Conservation (phyloP, 2,113 vertebrate genomes). For the Hippocampus mohnikei region DNA sequence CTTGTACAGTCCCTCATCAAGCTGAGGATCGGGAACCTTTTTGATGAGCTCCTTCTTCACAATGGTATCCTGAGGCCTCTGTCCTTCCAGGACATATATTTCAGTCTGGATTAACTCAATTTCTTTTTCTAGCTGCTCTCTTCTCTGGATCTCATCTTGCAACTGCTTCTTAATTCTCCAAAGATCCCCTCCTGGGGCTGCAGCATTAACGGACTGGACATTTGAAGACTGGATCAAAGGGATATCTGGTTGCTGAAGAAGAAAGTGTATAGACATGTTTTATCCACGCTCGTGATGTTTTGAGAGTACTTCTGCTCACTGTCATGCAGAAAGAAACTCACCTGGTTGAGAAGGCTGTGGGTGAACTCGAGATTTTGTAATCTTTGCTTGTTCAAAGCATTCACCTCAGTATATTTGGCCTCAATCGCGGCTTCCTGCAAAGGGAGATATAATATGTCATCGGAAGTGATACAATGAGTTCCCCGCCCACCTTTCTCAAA, state of each 20-base stretch:
- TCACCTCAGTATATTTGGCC: constrained; percentile 88
- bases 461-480: not conserved
- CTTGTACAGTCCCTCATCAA: constrained; percentile 84
- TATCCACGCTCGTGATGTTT: not conserved
- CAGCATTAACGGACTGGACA: constrained; percentile 58
- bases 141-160: constrained; percentile 84
- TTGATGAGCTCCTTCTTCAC: constrained; percentile 89
- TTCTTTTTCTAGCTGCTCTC: constrained; percentile 86
- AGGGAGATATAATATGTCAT: constrained; percentile 20
- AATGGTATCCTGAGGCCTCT: constrained; percentile 84
- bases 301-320: not conserved
- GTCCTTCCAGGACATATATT: constrained; percentile 82
- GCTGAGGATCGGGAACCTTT: constrained; percentile 86
- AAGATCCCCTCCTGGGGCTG: constrained; percentile 70
- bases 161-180: constrained; percentile 88
- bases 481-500: not conserved
- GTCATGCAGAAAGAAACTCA: constrained; percentile 48
- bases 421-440: constrained; percentile 84
- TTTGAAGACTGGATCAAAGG: constrained; percentile 57
- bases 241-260: constrained; percentile 80
- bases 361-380: constrained; percentile 89
- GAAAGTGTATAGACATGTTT: not conserved
- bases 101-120: constrained; percentile 82
- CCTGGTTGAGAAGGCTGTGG: constrained; percentile 86
- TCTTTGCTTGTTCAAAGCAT: constrained; percentile 84